Conservation (phyloP, 2,888 invertebrate species). For the Yponomeuta evonymella region DNA sequence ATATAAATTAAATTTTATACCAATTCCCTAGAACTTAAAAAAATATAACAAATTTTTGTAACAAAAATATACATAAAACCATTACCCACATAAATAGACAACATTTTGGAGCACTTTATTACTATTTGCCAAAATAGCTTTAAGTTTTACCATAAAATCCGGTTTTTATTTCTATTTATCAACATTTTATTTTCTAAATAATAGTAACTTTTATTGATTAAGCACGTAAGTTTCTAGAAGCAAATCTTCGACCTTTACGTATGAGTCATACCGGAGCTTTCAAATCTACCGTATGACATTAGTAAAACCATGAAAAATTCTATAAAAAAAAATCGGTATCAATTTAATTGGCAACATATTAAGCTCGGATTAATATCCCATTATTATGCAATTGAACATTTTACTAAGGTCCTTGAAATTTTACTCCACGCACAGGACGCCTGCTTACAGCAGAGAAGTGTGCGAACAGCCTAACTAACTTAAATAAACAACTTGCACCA, state of each 20-base stretch:
- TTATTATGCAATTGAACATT: conserved; percentile 1
- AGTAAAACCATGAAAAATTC: neutral
- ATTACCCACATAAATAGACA: neutral
- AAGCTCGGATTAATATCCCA: neutral
- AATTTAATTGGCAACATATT: neutral
- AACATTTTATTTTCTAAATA: too few species aligned
- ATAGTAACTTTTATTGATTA: neutral
- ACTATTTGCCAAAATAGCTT: neutral
- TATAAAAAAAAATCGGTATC: neutral
- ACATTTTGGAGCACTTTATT: neutral
- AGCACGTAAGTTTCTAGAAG: neutral
- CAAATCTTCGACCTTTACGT: too few species aligned
- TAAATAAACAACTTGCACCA: neutral
- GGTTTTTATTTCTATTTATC: too few species aligned
- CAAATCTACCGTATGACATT: too few species aligned
- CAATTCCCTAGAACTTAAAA: conserved; percentile 1
- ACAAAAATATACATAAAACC: neutral
- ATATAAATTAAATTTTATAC: neutral
- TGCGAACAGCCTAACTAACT: neutral
- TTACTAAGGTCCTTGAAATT: neutral
- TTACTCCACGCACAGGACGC: neutral
- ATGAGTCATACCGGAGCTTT: too few species aligned
- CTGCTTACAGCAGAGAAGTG: neutral
- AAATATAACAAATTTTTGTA: conserved; percentile 1
- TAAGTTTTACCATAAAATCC: neutral